Conservation (phyloP, 2,113 vertebrate species). For the Baryphthengus martii region DNA sequence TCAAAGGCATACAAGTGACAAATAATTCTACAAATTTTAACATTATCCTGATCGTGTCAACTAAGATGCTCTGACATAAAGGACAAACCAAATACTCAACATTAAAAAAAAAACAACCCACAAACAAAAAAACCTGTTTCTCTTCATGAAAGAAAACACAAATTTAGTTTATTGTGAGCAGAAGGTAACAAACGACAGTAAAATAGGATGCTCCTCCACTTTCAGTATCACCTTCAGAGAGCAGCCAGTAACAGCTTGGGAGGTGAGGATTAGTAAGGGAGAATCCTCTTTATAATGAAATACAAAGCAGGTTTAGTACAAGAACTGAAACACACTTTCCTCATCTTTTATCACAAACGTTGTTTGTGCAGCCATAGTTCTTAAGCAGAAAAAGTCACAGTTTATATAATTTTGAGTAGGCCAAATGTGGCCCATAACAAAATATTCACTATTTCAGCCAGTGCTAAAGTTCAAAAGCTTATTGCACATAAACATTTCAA, state of each 20-base stretch:
- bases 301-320: neutral
- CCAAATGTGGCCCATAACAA: neutral
- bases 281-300: neutral
- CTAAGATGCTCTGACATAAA: neutral
- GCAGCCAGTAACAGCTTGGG: neutral
- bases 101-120: neutral
- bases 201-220: neutral
- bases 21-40: neutral
- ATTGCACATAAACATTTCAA: neutral
- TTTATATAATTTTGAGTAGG: neutral
- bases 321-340: neutral
- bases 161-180: neutral
- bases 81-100: neutral
- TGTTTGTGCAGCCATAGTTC: neutral
- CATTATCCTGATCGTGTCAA: neutral
- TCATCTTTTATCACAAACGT: neutral
- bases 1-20: neutral
- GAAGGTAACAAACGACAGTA: neutral
- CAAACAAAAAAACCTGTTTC: neutral
- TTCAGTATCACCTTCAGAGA: neutral
- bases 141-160: neutral
- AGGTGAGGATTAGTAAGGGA: rapidly evolving
- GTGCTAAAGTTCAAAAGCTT: constrained; percentile 5
- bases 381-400: neutral
- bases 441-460: neutral